Base-by-base conservation (phyloP, 30 jellyfish, hydroid and myxozoan species). In the Hydra vulgaris region DNA sequence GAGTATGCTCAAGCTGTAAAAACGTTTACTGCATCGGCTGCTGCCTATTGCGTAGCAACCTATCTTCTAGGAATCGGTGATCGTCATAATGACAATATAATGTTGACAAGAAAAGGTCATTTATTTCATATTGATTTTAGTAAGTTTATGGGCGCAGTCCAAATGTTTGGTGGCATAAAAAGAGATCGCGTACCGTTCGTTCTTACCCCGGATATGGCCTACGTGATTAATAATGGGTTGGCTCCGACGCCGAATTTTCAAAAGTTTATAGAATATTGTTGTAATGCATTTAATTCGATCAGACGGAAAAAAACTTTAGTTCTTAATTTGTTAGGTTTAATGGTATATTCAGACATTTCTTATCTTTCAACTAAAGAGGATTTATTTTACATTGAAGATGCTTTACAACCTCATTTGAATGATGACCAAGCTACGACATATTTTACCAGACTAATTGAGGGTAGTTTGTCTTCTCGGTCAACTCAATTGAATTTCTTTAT, bases 151-250 rank as follows among this genome's bases (percentile, higher is more conserved):
- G 99, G 99, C 7, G 88, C 88, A 40, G 87, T 80, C 25, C 99
- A 93, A 86, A 93, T 84, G 27, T 93, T 93, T 81, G 96, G 96
- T 27, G 78, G 84, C 70, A 87, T 93, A 23, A 79, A 84, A 0
- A 82, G 99, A 22, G 99, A 93, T 82, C 84, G 99, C 21, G 99
- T 88, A 53, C 96, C 99, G 18, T 93, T 93, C 74, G 99, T 93
- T n/a, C 77, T 93, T 66, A 93, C 99, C 18, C 99, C 99, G 21
- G 99, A 93, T 76, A 93, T 93, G 99, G 96, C 96, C 23, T 87
- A 54, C 80, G 99, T 93, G 24, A 93, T 93, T 85, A 93, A 93
- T 76, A 77, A 76, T 18, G 95, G 96, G 7, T 94, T 88, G 25
- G 76, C 85, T 18, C 84, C 86, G 76, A 73, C 96, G 0, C 85